These are phyloP conservation scores for Oryzias javanicus DNA, from an alignment of 2,113 vertebrate genomes.

Conservation along the genomic window DNA sequence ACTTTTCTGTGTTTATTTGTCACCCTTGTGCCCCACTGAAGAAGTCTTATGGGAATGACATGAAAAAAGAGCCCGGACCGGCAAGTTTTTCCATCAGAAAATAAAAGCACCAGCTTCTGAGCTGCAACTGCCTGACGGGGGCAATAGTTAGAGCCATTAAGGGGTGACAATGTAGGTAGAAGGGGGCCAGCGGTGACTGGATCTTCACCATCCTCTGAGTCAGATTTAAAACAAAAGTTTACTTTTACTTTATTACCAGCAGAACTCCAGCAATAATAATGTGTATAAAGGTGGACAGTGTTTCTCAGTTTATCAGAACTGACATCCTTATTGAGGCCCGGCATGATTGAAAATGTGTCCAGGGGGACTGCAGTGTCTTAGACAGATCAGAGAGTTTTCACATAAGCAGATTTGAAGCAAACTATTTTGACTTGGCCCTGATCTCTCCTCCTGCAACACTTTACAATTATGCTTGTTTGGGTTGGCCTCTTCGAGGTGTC, in stretches of 20 bases:
- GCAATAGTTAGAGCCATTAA: no score
- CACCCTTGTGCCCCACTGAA: no score
- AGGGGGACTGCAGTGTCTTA: constrained; percentile 15
- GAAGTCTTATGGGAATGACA: no score
- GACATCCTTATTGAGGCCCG: not conserved
- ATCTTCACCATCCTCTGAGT: constrained; percentile 56
- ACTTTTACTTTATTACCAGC: constrained; percentile 26
- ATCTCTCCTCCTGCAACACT: constrained; percentile 32
- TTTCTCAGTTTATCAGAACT: not conserved
- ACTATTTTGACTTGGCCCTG: constrained; percentile 23
- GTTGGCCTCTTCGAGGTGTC: constrained; percentile 48
- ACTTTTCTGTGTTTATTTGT: no score
- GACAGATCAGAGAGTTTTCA: constrained; percentile 44
- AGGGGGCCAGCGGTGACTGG: constrained; percentile 9
- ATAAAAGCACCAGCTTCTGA: no score
- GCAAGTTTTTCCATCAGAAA: no score
- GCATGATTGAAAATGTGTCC: constrained; percentile 23
- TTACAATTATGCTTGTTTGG: constrained; percentile 32
- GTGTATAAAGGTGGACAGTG: not conserved
- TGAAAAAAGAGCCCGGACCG: no score
- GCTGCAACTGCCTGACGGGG: no score
- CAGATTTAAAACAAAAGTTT: constrained; percentile 34
- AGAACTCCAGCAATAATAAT: constrained; percentile 1
- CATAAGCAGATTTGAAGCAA: constrained; percentile 24
- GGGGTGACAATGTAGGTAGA: no score